Conservation (phyloP, 2,888 invertebrate species). For the Hirtodrosophila trivittata region DNA sequence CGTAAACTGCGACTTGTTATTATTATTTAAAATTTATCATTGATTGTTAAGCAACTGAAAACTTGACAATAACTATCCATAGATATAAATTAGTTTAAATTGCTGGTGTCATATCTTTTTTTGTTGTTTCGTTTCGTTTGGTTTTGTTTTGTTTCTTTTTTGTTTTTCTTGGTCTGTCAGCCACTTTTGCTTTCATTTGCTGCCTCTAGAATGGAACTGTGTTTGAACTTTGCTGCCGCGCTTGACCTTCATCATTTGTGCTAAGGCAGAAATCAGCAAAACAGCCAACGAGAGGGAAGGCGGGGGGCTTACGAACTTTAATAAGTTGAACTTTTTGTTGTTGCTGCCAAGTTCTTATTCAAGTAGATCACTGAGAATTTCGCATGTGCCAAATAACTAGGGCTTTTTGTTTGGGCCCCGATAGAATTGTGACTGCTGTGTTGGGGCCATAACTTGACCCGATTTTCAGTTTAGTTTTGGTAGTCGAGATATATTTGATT, state of each 20-base stretch:
- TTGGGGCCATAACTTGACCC: conserved; percentile 57
- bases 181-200: conserved; percentile 64
- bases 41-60: conserved; percentile 36
- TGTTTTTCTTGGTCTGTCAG: conserved; percentile 18
- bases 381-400: conserved; percentile 74
- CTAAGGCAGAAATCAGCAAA: conserved; percentile 29
- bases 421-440: conserved; percentile 39
- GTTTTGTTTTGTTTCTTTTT: conserved; percentile 3
- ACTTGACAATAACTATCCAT: conserved; percentile 35
- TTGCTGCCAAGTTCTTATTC: conserved; percentile 47
- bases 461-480: conserved; percentile 49
- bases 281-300: background rate
- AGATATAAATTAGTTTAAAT: conserved; percentile 54
- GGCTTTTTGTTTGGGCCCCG: conserved; percentile 52
- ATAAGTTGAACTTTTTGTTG: conserved; percentile 25
- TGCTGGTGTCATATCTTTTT: conserved; percentile 44
- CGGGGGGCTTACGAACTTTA: conserved; percentile 4
- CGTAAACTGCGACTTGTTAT: background rate
- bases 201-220: conserved; percentile 51
- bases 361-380: conserved; percentile 74
- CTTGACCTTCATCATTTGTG: conserved; percentile 65
- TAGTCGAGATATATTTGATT: conserved; percentile 53
- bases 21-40: conserved; percentile 34
- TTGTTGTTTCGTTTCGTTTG: background rate
- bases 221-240: conserved; percentile 59